phyloP scores from a whole-genome alignment of 2,888 invertebrate genomes.

The Ceriagrion tenellum region DNA sequence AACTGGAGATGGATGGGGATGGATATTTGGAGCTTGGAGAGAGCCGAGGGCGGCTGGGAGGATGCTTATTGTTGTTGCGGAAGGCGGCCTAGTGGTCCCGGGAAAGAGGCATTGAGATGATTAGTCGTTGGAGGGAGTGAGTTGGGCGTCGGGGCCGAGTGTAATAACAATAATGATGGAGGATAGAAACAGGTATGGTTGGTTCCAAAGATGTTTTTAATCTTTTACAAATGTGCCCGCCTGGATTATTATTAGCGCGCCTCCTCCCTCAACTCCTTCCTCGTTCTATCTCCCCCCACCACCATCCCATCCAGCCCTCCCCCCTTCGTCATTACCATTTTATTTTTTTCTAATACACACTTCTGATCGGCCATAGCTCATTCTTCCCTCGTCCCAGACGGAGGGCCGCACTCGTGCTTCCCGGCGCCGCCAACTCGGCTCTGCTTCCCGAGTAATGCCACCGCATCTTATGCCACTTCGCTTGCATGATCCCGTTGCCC shows the following conservation, averaged over 20 bases:
- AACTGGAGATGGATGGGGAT: no score
- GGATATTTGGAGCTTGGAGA: no score
- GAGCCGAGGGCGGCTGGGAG: no score
- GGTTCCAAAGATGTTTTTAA: slow-evolving; percentile 50
- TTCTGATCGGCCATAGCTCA: slow-evolving; percentile 54
- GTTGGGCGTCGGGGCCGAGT: slow-evolving; percentile 23
- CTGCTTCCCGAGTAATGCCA: no score
- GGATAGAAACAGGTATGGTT: slow-evolving; percentile 52
- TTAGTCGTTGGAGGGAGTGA: slow-evolving; percentile 21
- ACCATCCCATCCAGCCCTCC: background rate
- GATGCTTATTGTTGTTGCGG: no score
- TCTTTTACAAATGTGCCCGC: slow-evolving; percentile 58
- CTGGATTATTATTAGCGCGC: slow-evolving; percentile 53
- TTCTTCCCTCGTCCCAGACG: background rate
- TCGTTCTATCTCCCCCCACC: background rate
- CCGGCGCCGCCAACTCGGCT: no score
- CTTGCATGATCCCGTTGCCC: no score
- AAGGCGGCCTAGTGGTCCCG: background rate
- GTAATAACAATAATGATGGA: slow-evolving; percentile 53
- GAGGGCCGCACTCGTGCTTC: background rate
- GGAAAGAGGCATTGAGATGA: background rate
- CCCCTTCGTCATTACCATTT: slow-evolving; percentile 49
- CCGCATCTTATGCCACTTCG: no score
- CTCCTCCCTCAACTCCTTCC: background rate
- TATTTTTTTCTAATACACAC: slow-evolving; percentile 53